A percentile compares a stretch with the other conserved stretches of the same genome.
Evolutionary conservation across 2,797 vertebrate genomes (phyloP).

Genomic region (Linurgus olivaceus): DNA sequence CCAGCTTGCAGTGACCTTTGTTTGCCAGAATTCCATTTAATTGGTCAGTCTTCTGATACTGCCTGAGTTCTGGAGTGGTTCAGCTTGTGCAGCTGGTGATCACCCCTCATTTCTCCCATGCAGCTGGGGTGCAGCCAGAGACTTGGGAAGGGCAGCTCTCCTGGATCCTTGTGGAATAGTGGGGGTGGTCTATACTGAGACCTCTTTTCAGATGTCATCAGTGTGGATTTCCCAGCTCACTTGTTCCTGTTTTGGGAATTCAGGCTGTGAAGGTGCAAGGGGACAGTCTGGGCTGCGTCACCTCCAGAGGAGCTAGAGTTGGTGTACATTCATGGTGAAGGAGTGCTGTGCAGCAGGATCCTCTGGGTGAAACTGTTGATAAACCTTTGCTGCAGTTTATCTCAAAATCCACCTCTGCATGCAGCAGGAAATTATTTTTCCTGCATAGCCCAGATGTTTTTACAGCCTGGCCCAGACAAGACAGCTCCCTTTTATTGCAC

Average conservation of each 20-base stretch:
- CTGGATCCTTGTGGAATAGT: rapidly evolving
- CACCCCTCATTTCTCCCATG: background rate
- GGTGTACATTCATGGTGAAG: too few relatives aligned
- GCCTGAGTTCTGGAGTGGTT: background rate
- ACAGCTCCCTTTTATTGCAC: background rate
- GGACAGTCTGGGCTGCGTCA: background rate
- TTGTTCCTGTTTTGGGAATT: background rate
- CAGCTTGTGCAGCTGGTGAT: background rate
- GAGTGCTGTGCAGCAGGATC: background rate
- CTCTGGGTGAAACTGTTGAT: background rate
- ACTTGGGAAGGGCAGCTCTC: background rate
- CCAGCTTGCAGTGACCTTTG: background rate
- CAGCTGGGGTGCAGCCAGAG: background rate
- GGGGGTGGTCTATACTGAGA: background rate
- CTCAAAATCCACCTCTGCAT: background rate
- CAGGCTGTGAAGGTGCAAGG: background rate
- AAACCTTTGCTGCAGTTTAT: background rate
- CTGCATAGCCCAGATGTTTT: background rate
- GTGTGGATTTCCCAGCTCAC: background rate
- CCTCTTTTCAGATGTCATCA: background rate
- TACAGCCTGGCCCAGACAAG: background rate
- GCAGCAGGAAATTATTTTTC: background rate
- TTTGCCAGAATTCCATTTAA: background rate
- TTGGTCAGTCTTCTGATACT: background rate
- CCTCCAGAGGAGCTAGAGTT: background rate